phyloP scores from a whole-genome alignment of 2,888 invertebrate genomes.

The Periphyllus acericola region DNA sequence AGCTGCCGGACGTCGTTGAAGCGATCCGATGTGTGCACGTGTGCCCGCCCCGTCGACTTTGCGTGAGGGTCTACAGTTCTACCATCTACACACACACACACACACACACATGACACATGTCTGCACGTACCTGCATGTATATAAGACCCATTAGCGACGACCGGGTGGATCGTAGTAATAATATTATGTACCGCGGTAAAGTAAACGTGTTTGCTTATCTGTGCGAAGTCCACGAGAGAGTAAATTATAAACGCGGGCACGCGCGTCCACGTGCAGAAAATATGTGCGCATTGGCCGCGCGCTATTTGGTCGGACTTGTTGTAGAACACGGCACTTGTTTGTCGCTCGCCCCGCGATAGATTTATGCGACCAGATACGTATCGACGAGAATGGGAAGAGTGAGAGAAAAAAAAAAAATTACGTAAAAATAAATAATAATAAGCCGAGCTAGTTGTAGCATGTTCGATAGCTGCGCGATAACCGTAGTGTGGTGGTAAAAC shows the following conservation, averaged over 20 bases:
- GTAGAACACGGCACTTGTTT: slow-evolving; percentile 1
- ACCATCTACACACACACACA: too few species aligned
- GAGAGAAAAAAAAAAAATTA: neutral
- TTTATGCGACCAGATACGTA: slow-evolving; percentile 41
- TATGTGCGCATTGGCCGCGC: slow-evolving; percentile 5
- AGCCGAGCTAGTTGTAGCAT: too few species aligned
- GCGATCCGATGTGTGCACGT: neutral
- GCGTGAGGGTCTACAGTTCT: too few species aligned
- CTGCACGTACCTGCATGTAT: too few species aligned
- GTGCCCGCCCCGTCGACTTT: neutral
- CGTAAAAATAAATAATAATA: neutral
- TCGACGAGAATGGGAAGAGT: neutral
- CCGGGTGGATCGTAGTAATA: neutral
- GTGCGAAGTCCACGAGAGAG: neutral
- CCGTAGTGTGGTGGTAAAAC: neutral
- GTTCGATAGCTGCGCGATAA: neutral
- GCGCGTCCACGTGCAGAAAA: neutral
- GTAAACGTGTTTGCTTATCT: slow-evolving; percentile 53
- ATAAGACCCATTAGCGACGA: slow-evolving; percentile 5
- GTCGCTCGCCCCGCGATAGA: neutral
- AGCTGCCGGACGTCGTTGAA: too few species aligned
- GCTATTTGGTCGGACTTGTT: neutral
- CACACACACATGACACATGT: neutral
- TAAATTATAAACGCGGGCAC: neutral
- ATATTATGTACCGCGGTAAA: neutral